These are phyloP conservation scores for Aix galericulata DNA, from an alignment of 2,113 vertebrate species.

Conservation along the genomic window DNA sequence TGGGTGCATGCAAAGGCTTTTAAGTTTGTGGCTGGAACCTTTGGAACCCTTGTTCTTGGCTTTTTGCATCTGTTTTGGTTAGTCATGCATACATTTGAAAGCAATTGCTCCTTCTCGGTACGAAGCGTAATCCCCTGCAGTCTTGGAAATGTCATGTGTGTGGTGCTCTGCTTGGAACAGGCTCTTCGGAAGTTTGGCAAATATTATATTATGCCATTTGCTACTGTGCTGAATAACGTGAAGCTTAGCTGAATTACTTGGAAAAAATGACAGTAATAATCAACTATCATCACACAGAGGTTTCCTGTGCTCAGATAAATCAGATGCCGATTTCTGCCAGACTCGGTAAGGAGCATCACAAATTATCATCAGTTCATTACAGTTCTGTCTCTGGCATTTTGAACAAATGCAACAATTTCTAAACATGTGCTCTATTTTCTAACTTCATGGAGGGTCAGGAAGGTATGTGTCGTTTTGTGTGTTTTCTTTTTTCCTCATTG, in stretches of 20 bases:
- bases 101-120: background rate
- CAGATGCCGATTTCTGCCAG: slow-evolving; percentile 1
- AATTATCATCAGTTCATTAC: background rate
- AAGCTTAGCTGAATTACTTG: slow-evolving; percentile 31
- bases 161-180: background rate
- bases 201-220: background rate
- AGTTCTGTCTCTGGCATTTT: background rate
- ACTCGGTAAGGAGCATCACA: background rate
- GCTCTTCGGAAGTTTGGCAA: background rate
- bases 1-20: rapidly evolving
- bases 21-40: background rate
- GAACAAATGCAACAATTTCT: background rate
- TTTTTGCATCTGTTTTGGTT: background rate
- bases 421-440: background rate
- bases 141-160: background rate
- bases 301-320: slow-evolving; percentile 30
- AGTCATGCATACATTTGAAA: background rate
- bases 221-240: background rate
- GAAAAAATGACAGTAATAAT: slow-evolving; percentile 32
- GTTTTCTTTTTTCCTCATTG: background rate
- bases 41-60: background rate
- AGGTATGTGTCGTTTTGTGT: background rate
- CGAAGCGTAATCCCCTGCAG: background rate
- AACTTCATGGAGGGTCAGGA: background rate
- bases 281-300: background rate